Evolutionary conservation across 2,888 invertebrate genomes (phyloP), one percentile per base, ranked within the genome.

Genomic region (Amitus sp.): DNA sequence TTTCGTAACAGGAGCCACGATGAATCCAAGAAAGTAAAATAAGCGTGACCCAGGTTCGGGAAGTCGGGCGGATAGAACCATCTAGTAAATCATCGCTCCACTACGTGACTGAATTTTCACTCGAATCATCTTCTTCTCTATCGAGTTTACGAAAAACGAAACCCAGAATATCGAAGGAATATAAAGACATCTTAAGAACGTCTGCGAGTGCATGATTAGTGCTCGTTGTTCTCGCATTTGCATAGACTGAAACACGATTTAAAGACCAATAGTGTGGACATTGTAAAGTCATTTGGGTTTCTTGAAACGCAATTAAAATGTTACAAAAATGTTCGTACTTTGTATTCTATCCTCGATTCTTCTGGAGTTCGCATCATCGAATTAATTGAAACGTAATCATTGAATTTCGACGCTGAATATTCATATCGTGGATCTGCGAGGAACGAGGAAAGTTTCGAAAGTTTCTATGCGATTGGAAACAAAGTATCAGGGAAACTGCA

Each of bases 21-120:
- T 60, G 59, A 59, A 64, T 64, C 59, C 59, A 64, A 64, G 59
- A 58, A 56, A 57, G 56, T 53, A 52, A 60, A 60, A 60, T 60
- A 60, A 64, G 60, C 57, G 57, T 60, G 57, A 64, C 57, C 61
- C 54, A 61, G 57, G 57, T 61, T 65, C 59, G 57, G 48, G 61
- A 43, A 61, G 61, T 58, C 60, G 64, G 61, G 50, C 57, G 60
- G 53, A 64, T 64, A 56, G 60, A 60, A 46, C 60, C 56, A 61
- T 65, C 60, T 37, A 61, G 51, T 65, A 65, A 60, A 65, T 65
- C 64, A 65, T 65, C 40, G 60, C 57, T 60, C 60, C 47, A 48
- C 37, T 61, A 65, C 64, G 64, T 65, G 64, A 65, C 64, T 58
- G 50, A 65, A 61, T 58, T 65, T 18, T 50, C 20, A 57, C 57